Percentiles rank a stretch among this genome's conserved stretches.
These are phyloP conservation scores for Incurvaria masculella DNA, from an alignment of 2,888 invertebrate genomes.

Conservation along the genomic window DNA sequence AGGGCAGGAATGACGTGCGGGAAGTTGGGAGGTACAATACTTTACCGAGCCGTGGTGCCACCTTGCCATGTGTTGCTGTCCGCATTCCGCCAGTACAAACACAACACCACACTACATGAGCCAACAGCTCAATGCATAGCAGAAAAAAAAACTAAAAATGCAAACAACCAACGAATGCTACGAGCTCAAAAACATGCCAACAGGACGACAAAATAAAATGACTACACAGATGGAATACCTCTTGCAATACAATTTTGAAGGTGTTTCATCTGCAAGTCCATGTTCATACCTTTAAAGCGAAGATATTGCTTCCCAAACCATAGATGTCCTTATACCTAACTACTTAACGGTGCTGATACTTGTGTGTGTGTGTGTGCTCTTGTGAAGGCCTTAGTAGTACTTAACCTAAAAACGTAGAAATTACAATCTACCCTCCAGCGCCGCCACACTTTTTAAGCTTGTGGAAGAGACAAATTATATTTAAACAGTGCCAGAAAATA, in stretches of 20 bases:
- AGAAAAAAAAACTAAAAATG: conserved; percentile 45
- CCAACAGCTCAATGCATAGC: conserved; percentile 50
- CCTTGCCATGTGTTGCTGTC: conserved; percentile 53
- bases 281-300: neutral
- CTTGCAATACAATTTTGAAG: neutral
- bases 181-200: conserved; percentile 33
- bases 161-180: conserved; percentile 44
- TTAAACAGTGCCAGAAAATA: too few relatives aligned
- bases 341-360: neutral
- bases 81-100: conserved; percentile 29
- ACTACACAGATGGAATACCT: neutral
- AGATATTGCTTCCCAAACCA: neutral
- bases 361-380: neutral
- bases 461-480: too few relatives aligned
- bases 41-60: conserved; percentile 53
- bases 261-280: neutral
- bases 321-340: neutral
- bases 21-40: conserved; percentile 45
- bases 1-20: conserved; percentile 42
- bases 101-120: conserved; percentile 53
- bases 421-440: too few relatives aligned
- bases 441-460: too few relatives aligned
- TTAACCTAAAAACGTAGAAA: neutral
- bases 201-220: neutral
- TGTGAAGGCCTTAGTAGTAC: neutral